Base-by-base conservation (phyloP, 2,113 vertebrate species). In the Hydrochoerus hydrochaeris region DNA sequence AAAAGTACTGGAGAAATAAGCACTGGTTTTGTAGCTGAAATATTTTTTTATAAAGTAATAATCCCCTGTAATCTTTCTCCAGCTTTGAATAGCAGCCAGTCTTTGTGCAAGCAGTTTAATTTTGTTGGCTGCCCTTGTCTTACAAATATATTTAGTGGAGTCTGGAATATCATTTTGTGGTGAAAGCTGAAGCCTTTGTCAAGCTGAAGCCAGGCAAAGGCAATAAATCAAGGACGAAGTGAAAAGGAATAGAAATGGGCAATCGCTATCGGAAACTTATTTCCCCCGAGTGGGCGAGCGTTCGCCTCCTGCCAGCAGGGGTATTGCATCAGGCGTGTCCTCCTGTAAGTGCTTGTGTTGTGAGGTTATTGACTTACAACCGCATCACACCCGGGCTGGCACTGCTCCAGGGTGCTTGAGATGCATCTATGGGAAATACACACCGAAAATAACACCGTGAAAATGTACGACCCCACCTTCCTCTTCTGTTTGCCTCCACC, bases 81-180 rank as follows among this genome's bases (percentile, higher is more conserved):
- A 87, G 96, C 93, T 95, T 63, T 82, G 97, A 97, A 52, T 97
- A 97, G 97, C 95, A 98, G 95, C 81, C 7, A 20, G 60, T 85
- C 85, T 96, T 97, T 91, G 85, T 96, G 95, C 94, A 69, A 26
- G 17, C 90, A 80, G 93, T 93, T 96, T 97, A 98, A 97, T 98
- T 98, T 57, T 95, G 41, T 81, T 73, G 91, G 71, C 12, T 88
- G 58, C 30, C 97, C 94, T 97, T 98, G 85, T 94, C 88, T 97
- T 98, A 94, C 57, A 97, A 96, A 58, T 97, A 91, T 96, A 83
- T 94, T 97, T 63, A 97, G n/a, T 93, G 95, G 32, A 75, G 88
- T 57, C 44, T 98, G 85, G 89, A 97, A 91, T 92, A 97, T 94
- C 81, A 95, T 97, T 97, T 96, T 62, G 89, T 73, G 84, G 67